Conservation (phyloP, 2,888 invertebrate genomes). For the Caenorhabditis macrosperma region DNA sequence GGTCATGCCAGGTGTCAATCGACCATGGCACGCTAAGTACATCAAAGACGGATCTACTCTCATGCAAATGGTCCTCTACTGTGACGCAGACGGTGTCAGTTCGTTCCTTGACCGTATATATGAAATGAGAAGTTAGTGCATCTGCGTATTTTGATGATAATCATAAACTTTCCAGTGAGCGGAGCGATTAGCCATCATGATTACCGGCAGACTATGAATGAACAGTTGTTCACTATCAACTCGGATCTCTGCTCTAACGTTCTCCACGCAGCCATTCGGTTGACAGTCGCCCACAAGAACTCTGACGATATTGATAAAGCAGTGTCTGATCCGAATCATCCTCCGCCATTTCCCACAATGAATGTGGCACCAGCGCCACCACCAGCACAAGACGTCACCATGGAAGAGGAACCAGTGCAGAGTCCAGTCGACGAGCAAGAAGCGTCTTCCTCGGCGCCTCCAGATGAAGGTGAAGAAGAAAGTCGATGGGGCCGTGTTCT, state of each 20-base stretch:
- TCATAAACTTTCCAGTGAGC: too few relatives aligned
- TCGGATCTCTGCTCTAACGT: conserved; percentile 98
- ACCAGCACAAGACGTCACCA: conserved; percentile 2
- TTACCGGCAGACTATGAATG: conserved; percentile 37
- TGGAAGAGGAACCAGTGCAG: conserved; percentile 31
- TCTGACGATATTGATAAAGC: conserved; percentile 84
- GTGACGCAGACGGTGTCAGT: conserved; percentile 92
- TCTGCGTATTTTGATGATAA: too few relatives aligned
- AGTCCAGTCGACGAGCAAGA: conserved; percentile 7
- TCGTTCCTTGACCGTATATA: conserved; percentile 85
- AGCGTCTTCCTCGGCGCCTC: background rate
- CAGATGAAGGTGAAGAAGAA: conserved; percentile 10
- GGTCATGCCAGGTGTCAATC: conserved; percentile 34
- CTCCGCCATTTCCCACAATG: conserved; percentile 1
- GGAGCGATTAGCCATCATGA: conserved; percentile 15
- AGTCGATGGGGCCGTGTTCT: conserved; percentile 26
- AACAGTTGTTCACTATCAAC: conserved; percentile 41
- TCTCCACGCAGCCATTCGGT: conserved; percentile 93
- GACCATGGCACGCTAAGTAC: conserved; percentile 45
- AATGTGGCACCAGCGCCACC: background rate
- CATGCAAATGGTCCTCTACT: conserved; percentile 92
- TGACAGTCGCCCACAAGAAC: conserved; percentile 89
- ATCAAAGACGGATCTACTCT: conserved; percentile 82
- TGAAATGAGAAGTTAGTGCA: conserved; percentile 46
- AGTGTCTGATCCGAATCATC: background rate